A percentile compares a stretch with the other conserved stretches of the same genome.
These are phyloP conservation scores for Nemotelus nigrinus DNA, from an alignment of 2,888 invertebrate species.

Conservation along the genomic window DNA sequence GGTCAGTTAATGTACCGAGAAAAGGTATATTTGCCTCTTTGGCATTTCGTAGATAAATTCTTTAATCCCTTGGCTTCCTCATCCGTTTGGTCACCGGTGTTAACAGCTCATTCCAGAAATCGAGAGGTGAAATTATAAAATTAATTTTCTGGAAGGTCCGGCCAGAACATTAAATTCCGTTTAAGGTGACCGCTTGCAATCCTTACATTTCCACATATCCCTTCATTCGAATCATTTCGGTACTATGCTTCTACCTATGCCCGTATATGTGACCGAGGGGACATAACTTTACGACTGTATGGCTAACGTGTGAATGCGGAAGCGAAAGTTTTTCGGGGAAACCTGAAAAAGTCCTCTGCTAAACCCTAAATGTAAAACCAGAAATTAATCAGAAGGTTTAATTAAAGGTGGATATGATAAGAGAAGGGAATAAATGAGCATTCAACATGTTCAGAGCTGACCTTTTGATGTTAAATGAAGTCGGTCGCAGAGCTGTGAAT, in stretches of 20 bases:
- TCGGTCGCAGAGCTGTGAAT: slow-evolving; percentile 42
- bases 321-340: slow-evolving; percentile 26
- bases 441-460: slow-evolving; percentile 35
- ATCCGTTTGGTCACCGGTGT: not conserved
- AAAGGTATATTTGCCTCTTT: slow-evolving; percentile 28
- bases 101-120: slow-evolving; percentile 33
- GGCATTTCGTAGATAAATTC: slow-evolving; percentile 30
- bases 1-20: slow-evolving; percentile 38
- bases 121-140: slow-evolving; percentile 45
- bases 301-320: slow-evolving; percentile 34
- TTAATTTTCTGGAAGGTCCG: slow-evolving; percentile 43
- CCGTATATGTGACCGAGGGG: slow-evolving; percentile 2
- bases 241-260: not conserved
- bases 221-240: not conserved
- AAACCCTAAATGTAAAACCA: slow-evolving; percentile 39
- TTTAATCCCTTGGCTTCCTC: slow-evolving; percentile 16
- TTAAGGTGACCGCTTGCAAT: slow-evolving; percentile 34
- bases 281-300: slow-evolving; percentile 32
- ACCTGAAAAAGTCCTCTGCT: slow-evolving; percentile 23
- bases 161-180: slow-evolving; percentile 42
- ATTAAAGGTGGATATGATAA: slow-evolving; percentile 39
- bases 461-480: slow-evolving; percentile 40
- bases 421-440: not conserved
- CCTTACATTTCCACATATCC: slow-evolving; percentile 35
- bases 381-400: slow-evolving; percentile 45